Evolutionary conservation across 2,797 vertebrate genomes (phyloP).

Genomic region (Pristis pectinata): DNA sequence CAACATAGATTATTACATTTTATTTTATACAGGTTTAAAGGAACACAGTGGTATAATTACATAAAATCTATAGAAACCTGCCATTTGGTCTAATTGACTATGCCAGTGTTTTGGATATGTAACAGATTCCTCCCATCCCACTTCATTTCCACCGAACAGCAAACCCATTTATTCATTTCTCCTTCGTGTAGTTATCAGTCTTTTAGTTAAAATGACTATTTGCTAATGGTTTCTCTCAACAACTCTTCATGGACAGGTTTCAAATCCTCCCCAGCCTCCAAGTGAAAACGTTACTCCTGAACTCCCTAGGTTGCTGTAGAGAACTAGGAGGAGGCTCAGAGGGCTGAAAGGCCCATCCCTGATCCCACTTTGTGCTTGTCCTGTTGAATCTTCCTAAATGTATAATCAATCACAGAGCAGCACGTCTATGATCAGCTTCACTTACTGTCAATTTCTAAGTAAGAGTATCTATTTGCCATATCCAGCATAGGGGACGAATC

Average conservation of each 20-base stretch:
- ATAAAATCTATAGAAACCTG: background rate
- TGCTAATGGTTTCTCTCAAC: background rate
- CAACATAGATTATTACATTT: background rate
- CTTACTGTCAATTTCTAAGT: background rate
- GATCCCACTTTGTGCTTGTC: too few relatives aligned
- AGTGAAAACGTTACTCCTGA: background rate
- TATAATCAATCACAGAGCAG: too few relatives aligned
- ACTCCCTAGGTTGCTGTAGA: background rate
- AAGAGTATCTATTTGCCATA: too few relatives aligned
- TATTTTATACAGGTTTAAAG: background rate
- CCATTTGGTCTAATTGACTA: background rate
- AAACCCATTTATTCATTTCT: background rate
- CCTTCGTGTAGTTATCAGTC: background rate
- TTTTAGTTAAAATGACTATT: background rate
- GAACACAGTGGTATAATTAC: background rate
- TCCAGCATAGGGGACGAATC: too few relatives aligned
- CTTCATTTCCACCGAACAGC: too few relatives aligned
- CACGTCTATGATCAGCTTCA: too few relatives aligned
- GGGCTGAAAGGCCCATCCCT: too few relatives aligned
- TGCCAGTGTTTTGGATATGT: background rate
- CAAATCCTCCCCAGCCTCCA: background rate
- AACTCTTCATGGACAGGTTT: too few relatives aligned
- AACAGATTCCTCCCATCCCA: background rate
- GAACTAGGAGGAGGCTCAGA: background rate
- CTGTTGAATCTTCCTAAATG: too few relatives aligned